Evolutionary conservation across 1,140 invertebrate genomes (phyloP), one percentile per base, ranked within the genome.

Genomic region (Lordiphosa clarofinis): DNA sequence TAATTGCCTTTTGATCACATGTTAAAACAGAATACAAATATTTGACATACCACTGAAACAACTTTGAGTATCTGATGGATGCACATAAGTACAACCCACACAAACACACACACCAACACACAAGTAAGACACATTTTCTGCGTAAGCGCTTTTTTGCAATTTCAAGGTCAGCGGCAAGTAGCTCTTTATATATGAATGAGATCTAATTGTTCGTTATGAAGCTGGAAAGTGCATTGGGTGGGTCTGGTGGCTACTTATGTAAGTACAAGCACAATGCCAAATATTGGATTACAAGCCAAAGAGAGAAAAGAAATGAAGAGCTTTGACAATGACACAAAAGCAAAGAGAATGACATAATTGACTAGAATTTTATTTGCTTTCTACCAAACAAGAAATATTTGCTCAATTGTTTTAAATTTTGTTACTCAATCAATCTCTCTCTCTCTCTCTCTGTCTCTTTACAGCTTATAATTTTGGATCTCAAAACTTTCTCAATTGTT

Each of bases 171-270:
- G n/a, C 61, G 40, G 40, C 75, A 82, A 81, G 75, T 75, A 75
- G 67, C 76, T 81, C 76, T 82, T 81, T 64, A 52, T 68, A 67
- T 73, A 82, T 81, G 76, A 81, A 81, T 81, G 76, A 70, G 72
- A 82, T 82, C 76, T 76, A 81, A 81, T 81, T 81, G 76, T 82
- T 81, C 63, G 61, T 67, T 65, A 72, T 76, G 73, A 43, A 59
- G 64, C 46, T 78, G 59, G 38, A 40, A 33, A 36, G 21, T 11
- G 38, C 43, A 50, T 28, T 43, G 63, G 54, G 56, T 38, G 43
- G 44, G 59, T 43, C 19, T 37, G 19, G 42, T 37, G 50, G 38
- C 44, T 35, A 6, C 62, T 66, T 71, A 61, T 67, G 64, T 57
- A 71, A 71, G 64, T 55, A 15, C 15, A 67, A 71, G 66, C 44